Conservation (phyloP, 23 tunicate genomes). For the Trididemnum miniatum region DNA sequence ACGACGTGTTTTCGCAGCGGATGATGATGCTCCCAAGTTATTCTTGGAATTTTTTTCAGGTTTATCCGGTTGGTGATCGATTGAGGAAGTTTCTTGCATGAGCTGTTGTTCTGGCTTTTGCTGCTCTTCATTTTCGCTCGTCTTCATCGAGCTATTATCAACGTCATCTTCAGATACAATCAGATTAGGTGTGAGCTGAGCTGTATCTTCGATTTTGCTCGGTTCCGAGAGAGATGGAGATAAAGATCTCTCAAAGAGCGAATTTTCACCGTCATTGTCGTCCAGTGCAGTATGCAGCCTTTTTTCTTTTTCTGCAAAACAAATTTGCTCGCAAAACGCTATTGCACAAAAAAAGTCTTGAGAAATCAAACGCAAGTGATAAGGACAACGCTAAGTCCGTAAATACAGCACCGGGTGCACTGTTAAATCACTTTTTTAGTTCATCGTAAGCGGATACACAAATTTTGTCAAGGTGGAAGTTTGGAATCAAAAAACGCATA, state of each 20-base stretch:
- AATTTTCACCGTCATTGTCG: neutral
- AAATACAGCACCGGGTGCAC: no score
- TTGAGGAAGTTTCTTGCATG: neutral
- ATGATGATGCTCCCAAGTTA: no score
- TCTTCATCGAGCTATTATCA: neutral
- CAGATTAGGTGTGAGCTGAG: neutral
- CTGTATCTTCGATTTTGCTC: slow-evolving; percentile 2
- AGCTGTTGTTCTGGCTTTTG: neutral
- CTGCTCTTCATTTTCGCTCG: neutral
- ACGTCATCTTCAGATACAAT: neutral
- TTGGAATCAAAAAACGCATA: no score
- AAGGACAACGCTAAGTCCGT: no score
- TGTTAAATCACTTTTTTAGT: no score
- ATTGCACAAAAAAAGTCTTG: no score
- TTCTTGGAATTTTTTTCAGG: neutral
- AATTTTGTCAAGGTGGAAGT: no score
- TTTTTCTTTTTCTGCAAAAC: neutral
- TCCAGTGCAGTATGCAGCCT: neutral
- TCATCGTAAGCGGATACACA: no score
- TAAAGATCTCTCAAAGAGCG: neutral
- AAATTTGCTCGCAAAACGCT: no score
- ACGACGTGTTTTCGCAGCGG: neutral
- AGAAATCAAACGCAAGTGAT: no score
- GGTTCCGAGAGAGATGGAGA: neutral
- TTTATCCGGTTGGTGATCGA: neutral